Conservation (phyloP, 1,140 invertebrate genomes). For the Hirudo medicinalis region DNA sequence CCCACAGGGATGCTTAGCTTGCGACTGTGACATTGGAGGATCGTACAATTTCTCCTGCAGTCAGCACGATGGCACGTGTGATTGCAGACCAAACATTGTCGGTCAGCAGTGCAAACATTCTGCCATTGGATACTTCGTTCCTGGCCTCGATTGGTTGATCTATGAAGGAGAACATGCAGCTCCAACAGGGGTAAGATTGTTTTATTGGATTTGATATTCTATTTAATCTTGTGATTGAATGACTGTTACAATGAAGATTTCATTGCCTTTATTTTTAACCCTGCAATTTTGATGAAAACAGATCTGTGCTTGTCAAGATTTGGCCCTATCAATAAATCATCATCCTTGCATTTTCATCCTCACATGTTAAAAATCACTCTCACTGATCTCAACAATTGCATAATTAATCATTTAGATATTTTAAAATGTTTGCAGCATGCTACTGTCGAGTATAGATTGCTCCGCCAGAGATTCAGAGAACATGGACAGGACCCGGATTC, state of each 20-base stretch:
- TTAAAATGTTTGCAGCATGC: neutral
- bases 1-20: conserved; percentile 36
- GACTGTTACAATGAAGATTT: no score
- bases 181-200: conserved; percentile 42
- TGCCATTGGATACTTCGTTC: conserved; percentile 69
- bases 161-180: conserved; percentile 78
- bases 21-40: conserved; percentile 41
- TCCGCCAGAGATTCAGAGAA: conserved; percentile 49
- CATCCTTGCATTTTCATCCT: no score
- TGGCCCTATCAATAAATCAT: no score
- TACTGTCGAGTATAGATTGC: neutral
- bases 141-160: conserved; percentile 65
- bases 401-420: neutral
- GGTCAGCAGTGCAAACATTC: conserved; percentile 45
- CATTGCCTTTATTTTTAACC: no score
- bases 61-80: conserved; percentile 34
- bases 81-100: conserved; percentile 35
- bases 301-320: no score
- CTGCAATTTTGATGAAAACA: no score
- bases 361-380: no score
- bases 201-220: no score
- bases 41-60: conserved; percentile 36
- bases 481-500: conserved; percentile 86
- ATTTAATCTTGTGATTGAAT: no score
- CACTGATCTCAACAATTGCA: no score